Evolutionary conservation across 35 echinoderm and acorn worm genomes (phyloP), one percentile per base, ranked within the genome.

Genomic region (Lytechinus pictus): DNA sequence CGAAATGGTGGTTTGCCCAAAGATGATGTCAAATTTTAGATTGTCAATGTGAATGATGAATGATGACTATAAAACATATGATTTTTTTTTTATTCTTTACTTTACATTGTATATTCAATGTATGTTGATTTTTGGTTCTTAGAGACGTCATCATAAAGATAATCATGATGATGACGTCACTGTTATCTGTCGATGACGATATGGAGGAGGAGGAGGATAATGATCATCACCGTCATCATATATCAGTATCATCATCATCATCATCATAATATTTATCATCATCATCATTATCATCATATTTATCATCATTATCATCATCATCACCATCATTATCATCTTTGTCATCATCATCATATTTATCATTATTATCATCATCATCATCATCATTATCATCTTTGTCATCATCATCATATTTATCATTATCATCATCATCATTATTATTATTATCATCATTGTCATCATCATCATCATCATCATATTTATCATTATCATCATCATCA

Each of bases 231-330:
- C 8, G 9, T 60, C 57, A 5, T 79, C 8, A 24, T 79, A 24
- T 21, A 71, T 13, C 5, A 71, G 14, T 71, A 71, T 71, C 61
- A 71, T 71, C 21, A 13, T 44, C 33, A 44, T 44, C 33, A 44
- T 44, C 33, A 60, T 60, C 57, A 3, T 60, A 2, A 60, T 10
- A 9, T 0, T 58, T 27, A 6, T 57, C 9, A 55, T 94, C 3
- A 94, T 94, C 19, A 27, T 27, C 27, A 94, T 94, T 55, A 94
- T 56, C 21, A 94, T 94, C 27, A 60, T 94, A 58, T 94, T n/a
- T 16, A 94, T 94, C 27, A 94, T 94, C 19, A 94, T 94, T 19
- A 61, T 24, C 5, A 94, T 57, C 19, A 0, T 94, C 24, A 94
- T 58, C 6, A 94, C 57, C 6, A 94, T 94, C 7, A 94, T 58